phyloP scores from a whole-genome alignment of 2,888 invertebrate species.

The Rhagonycha lutea region DNA sequence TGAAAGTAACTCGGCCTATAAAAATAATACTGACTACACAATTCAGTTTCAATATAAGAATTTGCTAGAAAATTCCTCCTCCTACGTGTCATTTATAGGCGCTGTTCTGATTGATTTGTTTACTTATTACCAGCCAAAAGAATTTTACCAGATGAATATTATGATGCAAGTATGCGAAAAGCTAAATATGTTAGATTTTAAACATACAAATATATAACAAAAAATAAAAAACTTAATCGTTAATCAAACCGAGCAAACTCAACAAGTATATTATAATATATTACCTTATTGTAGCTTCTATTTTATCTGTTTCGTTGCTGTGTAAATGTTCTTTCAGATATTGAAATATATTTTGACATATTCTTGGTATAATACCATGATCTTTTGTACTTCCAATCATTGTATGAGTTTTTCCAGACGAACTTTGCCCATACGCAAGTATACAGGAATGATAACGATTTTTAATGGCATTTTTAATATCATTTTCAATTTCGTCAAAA shows the following conservation, averaged over 20 bases:
- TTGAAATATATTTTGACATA: constrained; percentile 59
- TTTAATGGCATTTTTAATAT: constrained; percentile 65
- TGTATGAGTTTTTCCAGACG: constrained; percentile 77
- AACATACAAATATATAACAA: too few relatives aligned
- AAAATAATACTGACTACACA: too few relatives aligned
- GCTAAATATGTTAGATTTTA: too few relatives aligned
- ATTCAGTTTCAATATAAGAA: too few relatives aligned
- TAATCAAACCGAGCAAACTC: background rate
- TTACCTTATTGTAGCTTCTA: constrained; percentile 39
- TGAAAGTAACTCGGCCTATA: too few relatives aligned
- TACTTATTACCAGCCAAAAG: too few relatives aligned
- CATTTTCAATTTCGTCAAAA: constrained; percentile 67
- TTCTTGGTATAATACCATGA: constrained; percentile 62
- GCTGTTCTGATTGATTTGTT: too few relatives aligned
- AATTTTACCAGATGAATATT: too few relatives aligned
- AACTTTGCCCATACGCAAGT: constrained; percentile 77
- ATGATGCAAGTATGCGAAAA: too few relatives aligned
- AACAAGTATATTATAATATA: background rate
- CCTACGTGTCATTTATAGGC: too few relatives aligned
- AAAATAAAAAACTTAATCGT: background rate
- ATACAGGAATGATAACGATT: constrained; percentile 71
- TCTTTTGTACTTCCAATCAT: constrained; percentile 70
- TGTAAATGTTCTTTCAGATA: constrained; percentile 49
- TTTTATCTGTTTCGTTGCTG: constrained; percentile 45
- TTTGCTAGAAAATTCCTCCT: too few relatives aligned